A percentile compares a stretch with the other conserved stretches of the same genome.
These are phyloP conservation scores for Bombycilla garrulus DNA, from an alignment of 2,113 vertebrate genomes.

Conservation along the genomic window DNA sequence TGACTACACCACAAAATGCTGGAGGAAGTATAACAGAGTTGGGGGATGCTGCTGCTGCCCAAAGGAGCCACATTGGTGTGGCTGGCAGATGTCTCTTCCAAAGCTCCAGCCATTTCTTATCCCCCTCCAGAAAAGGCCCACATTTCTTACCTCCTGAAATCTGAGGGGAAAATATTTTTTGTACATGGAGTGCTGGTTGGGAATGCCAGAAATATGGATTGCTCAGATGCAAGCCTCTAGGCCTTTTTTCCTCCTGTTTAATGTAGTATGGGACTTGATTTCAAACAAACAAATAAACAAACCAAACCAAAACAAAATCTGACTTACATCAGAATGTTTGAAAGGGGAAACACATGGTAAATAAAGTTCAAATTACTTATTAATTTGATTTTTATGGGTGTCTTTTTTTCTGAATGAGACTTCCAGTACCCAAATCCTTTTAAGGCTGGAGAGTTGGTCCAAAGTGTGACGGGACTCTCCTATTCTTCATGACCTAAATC, in stretches of 20 bases:
- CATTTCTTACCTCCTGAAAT: not conserved
- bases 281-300: not conserved
- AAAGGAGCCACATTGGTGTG: not conserved
- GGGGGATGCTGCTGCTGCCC: not conserved
- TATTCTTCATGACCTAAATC: constrained; percentile 35
- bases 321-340: not conserved
- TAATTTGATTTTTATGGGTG: not conserved
- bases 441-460: constrained; percentile 4
- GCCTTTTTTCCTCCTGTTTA: not conserved
- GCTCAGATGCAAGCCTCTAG: not conserved
- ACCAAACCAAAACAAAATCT: not conserved
- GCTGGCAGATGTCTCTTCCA: not conserved
- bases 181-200: not conserved
- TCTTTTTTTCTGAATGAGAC: not conserved
- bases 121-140: not conserved
- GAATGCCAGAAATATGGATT: not conserved
- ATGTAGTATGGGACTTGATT: not conserved
- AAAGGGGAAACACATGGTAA: not conserved
- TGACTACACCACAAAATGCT: not conserved
- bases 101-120: not conserved
- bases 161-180: not conserved
- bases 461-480: constrained; percentile 24
- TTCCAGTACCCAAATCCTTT: not conserved
- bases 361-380: not conserved
- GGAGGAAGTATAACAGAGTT: not conserved